These are phyloP conservation scores for Zaprionus capensis DNA, from an alignment of 1,140 invertebrate species.

Conservation along the genomic window DNA sequence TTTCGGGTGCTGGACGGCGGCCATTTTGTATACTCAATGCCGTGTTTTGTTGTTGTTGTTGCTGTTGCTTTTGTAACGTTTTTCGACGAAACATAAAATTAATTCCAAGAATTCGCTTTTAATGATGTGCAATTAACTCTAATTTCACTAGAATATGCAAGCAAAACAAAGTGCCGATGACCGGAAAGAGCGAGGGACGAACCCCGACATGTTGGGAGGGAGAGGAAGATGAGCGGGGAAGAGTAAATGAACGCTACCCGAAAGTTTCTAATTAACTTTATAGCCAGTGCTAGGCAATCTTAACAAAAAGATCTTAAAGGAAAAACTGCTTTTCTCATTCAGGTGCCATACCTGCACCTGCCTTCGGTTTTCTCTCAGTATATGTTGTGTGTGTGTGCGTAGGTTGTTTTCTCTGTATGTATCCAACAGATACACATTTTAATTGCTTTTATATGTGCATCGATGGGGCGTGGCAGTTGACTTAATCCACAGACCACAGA, in stretches of 20 bases:
- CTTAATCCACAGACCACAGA: constrained; percentile 60
- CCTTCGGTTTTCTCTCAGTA: neutral
- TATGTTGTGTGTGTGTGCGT: constrained; percentile 1
- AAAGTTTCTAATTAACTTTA: constrained; percentile 76
- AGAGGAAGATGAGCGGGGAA: neutral
- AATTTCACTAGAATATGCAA: constrained; percentile 79
- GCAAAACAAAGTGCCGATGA: constrained; percentile 63
- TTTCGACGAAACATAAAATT: constrained; percentile 66
- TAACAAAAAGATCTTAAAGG: constrained; percentile 50
- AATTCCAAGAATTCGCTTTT: constrained; percentile 74
- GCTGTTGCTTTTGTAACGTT: constrained; percentile 30
- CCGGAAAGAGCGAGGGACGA: constrained; percentile 19
- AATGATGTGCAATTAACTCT: constrained; percentile 80
- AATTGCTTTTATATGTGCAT: constrained; percentile 67
- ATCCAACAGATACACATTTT: constrained; percentile 65
- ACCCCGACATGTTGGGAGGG: neutral
- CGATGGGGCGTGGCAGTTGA: constrained; percentile 51
- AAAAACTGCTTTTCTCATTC: constrained; percentile 60
- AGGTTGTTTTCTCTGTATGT: constrained; percentile 22
- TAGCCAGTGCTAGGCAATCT: constrained; percentile 55
- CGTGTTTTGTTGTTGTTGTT: constrained; percentile 35
- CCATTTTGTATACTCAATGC: constrained; percentile 64
- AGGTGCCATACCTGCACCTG: constrained; percentile 30
- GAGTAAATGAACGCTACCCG: constrained; percentile 22
- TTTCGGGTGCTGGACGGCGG: constrained; percentile 27